Evolutionary conservation across 2,113 vertebrate genomes (phyloP), one percentile per base, ranked within the genome.

Genomic region (Leucoraja erinaceus): DNA sequence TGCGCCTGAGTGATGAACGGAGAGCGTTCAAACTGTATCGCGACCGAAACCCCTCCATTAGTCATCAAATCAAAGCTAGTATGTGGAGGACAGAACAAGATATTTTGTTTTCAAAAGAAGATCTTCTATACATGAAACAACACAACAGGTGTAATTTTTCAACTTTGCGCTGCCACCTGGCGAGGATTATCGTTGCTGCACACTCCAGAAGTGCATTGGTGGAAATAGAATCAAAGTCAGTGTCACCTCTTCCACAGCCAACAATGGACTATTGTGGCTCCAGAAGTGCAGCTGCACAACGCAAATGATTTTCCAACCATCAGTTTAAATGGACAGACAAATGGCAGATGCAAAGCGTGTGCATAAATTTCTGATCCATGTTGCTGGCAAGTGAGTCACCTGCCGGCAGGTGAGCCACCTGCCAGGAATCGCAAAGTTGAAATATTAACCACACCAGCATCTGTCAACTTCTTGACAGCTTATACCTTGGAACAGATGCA

Each of bases 1-100:
- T 99, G 98, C 93, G 99, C 98, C 95, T 99, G 99, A 6, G 98
- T 98, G 95, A 99, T 98, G 97, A 99, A 99, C 10, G 99, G 99
- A 11, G 99, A 97, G 0, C 99, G 96, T 94, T 99, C 98, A 63
- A 99, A 99, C 94, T 97, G 97, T 94, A 99, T 95, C 88, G 97
- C 97, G 93, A 98, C 95, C 93, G 98, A 97, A 94, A 99, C 95
- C 47, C 99, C 99, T 0, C 99, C 99, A 0, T 98, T 97, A 72
- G 98, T 98, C 94, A 99, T 97, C 92, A 99, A 95, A 95, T 99
- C 99, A 91, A 99, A 99, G 95, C 99, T 99, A 96, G 93, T 95
- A 94, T 91, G 93, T 47, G 31, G 25, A 86, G 56, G 72, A 93
- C 2, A 78, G 68, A 91, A 72, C 68, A 91, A 91, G 90, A 91